Percentiles rank a stretch among this genome's conserved stretches.
Conservation (phyloP, 35 echinoderm and acorn worm genomes). For the Patiria miniata region DNA sequence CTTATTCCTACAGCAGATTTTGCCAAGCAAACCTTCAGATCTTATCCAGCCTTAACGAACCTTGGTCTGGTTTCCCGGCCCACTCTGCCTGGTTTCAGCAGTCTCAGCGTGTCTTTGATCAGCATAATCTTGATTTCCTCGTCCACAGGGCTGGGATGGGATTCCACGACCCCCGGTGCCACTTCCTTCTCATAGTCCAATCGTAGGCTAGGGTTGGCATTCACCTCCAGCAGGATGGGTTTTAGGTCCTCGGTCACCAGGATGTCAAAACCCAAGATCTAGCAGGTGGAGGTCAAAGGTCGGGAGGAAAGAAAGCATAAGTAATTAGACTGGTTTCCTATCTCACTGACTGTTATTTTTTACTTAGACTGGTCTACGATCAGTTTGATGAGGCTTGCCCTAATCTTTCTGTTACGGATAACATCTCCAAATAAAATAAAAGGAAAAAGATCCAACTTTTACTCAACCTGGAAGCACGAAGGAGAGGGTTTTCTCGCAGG, state of each 20-base stretch:
- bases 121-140: conserved; percentile 84
- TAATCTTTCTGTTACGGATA: too few species aligned
- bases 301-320: too few species aligned
- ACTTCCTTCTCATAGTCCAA: conserved; percentile 80
- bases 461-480: conserved; percentile 77
- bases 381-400: too few species aligned
- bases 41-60: too few species aligned
- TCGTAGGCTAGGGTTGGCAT: conserved; percentile 77
- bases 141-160: conserved; percentile 76
- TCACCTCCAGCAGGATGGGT: conserved; percentile 75
- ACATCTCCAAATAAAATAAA: too few species aligned
- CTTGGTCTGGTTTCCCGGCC: not conserved
- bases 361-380: too few species aligned
- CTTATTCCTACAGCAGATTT: too few species aligned
- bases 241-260: conserved; percentile 60
- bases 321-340: too few species aligned
- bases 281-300: not conserved
- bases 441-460: too few species aligned
- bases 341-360: too few species aligned
- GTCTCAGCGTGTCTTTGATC: conserved; percentile 59
- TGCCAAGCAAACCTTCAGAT: too few species aligned
- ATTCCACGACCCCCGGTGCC: conserved; percentile 47
- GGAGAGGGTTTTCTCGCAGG: conserved; percentile 60
- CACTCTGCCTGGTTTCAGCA: conserved; percentile 49
- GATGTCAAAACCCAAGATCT: conserved; percentile 90